Conservation (phyloP, 2,113 vertebrate genomes). For the Colius striatus region DNA sequence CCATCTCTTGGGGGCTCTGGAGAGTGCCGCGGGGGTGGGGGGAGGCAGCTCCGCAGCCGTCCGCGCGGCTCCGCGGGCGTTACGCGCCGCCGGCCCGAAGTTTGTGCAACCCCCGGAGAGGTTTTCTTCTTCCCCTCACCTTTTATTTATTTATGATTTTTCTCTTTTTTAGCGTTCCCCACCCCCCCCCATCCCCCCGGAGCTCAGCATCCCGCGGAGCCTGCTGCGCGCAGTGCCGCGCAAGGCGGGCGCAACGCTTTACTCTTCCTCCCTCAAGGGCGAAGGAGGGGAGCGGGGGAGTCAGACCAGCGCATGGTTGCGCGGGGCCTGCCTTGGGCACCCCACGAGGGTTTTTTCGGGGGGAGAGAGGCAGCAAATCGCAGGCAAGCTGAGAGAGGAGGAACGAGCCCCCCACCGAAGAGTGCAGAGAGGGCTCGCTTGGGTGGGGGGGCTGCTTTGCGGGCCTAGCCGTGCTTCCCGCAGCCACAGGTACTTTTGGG, state of each 20-base stretch:
- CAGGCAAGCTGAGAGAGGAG: background rate
- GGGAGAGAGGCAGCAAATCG: background rate
- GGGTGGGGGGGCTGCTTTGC: too few relatives aligned
- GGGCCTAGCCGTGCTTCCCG: background rate
- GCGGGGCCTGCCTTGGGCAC: background rate
- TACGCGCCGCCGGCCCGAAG: background rate
- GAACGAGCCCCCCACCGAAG: too few relatives aligned
- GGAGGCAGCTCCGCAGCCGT: background rate
- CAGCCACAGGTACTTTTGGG: background rate
- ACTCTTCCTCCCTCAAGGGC: accelerated
- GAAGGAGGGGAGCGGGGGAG: background rate
- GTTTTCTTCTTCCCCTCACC: background rate
- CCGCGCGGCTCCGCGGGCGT: background rate
- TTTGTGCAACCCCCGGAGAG: background rate
- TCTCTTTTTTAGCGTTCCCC: background rate
- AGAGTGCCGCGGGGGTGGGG: conserved; percentile 61
- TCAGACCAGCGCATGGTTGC: background rate
- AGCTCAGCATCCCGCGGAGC: background rate
- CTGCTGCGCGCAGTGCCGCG: background rate
- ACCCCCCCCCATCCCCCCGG: too few relatives aligned
- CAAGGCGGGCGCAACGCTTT: background rate
- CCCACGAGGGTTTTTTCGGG: background rate
- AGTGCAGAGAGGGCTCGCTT: background rate
- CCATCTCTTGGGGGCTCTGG: conserved; percentile 92
- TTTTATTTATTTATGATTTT: background rate